Evolutionary conservation across 2,113 vertebrate genomes (phyloP), one percentile per base, ranked within the genome.

Genomic region (Megaptera novaeangliae): DNA sequence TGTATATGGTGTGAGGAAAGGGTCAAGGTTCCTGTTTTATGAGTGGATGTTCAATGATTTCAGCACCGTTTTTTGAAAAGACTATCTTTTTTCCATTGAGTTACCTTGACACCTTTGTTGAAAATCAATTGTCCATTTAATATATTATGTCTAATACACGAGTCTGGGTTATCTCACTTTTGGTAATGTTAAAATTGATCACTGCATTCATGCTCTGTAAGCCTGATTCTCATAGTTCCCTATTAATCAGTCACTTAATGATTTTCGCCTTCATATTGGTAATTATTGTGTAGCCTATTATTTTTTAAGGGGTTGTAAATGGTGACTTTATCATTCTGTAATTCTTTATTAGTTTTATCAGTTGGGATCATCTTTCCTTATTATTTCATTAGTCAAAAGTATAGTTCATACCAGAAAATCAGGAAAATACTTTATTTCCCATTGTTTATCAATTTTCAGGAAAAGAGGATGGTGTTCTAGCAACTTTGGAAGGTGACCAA

Each of bases 391-490:
- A 55, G 10, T 29, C 14, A 74, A 25, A 72, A 80, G 36, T 89
- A 69, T 83, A 57, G 23, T 52, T 96, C 57, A 83, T 39, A 68
- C 17, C 20, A 87, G 72, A 44, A 81, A 97, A 69, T 64, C 7
- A 83, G 49, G 49, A 85, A 93, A 78, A 68, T 83, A 55, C 74
- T 87, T 63, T 41, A 71, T 77, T 96, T 91, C n/a, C 10, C 34
- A 72, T 49, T 95, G 61, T 81, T 85, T 92, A 36, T 78, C 31
- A 66, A 61, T 83, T 95, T 91, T 91, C 55, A 96, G 75, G 77
- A 88, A 83, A 95, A 44, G 27, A 91, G 18, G 34, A 82, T 90
- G 25, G 1, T 80, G 7, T 83, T 14, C 36, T 91, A 83, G 25
- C 31, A 44, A 36, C 61, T 49, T 69, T 88, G 31, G 59, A 93